These are phyloP conservation scores for Catostomus latipinnis DNA, from an alignment of 2,797 vertebrate species.

Conservation along the genomic window DNA sequence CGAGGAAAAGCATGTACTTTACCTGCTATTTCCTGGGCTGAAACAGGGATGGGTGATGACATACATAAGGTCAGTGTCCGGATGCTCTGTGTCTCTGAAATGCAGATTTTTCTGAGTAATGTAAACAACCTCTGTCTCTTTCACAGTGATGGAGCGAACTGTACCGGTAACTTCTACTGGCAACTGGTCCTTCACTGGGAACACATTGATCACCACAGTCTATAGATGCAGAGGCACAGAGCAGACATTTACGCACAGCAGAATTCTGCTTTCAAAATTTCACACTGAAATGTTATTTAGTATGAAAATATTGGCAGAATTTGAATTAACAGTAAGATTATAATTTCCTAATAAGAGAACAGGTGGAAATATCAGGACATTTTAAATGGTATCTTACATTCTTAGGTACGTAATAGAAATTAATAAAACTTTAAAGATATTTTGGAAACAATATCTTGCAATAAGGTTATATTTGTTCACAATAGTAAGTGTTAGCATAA, in stretches of 20 bases:
- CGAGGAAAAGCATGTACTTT: conserved; percentile 28
- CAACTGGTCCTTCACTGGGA: conserved; percentile 80
- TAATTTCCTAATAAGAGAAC: no score
- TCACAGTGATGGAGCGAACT: conserved; percentile 73
- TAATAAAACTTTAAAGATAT: no score
- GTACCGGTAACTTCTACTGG: conserved; percentile 73
- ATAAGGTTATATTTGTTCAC: no score
- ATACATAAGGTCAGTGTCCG: conserved; percentile 77
- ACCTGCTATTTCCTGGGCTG: conserved; percentile 73
- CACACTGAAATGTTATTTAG: background rate
- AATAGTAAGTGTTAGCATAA: no score
- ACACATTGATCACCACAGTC: conserved; percentile 75
- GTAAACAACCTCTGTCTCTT: conserved; percentile 78
- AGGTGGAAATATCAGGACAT: no score
- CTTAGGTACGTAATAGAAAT: no score
- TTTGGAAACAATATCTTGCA: no score
- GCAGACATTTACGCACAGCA: background rate
- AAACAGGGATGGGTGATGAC: conserved; percentile 77
- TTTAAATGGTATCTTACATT: no score
- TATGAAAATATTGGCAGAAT: background rate
- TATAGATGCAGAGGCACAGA: conserved; percentile 54
- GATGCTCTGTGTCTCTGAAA: conserved; percentile 78
- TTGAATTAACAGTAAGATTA: no score
- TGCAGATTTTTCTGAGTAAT: conserved; percentile 76
- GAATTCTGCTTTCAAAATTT: background rate